Base-by-base conservation (phyloP, 2,113 vertebrate species). In the Jacana jacana region DNA sequence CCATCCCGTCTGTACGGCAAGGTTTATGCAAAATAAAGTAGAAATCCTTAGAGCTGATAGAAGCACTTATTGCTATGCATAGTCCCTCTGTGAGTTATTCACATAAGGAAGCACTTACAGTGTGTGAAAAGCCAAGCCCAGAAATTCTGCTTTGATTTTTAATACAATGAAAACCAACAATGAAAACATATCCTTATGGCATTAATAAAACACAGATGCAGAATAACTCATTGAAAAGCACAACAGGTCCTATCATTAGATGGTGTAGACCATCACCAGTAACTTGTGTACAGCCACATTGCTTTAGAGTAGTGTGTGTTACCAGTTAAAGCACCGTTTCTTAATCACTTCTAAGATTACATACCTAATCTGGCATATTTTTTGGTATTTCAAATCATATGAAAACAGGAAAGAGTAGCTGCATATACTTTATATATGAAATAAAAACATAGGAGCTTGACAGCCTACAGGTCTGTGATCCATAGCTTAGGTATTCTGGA, bases 71-170 rank as follows among this genome's bases (percentile, higher is more conserved):
- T 94, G 82, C 58, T 81, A 37, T 25, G 80, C 86, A 58, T 35
- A 80, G 63, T 35, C 35, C 57, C 78, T 65, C 63, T 10, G 2
- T 17, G 63, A 87, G 33, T 61, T 95, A 60, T 4, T 61, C 86
- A 60, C 40, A 55, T 2, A 24, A 75, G 39, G 70, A 76, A 57
- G 44, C 16, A 30, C 71, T 73, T 57, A 31, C 25, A 44, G 68
- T 6, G 17, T 52, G 42, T 46, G 82, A 83, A 90, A 91, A 89
- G 17, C 71, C 37, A 66, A 73, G 23, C 31, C 27, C 65, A 66
- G 83, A 92, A 81, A 92, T 75, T 69, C 44, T 61, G 40, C 57
- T 63, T 37, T 39, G 48, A 64, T 82, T 76, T 85, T 85, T 90
- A 49, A 63, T 30, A 46, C 22, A 23, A 30, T 3, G 17, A 82